These are phyloP conservation scores for Callorhinus ursinus DNA, from an alignment of 2,113 vertebrate genomes.

Conservation along the genomic window DNA sequence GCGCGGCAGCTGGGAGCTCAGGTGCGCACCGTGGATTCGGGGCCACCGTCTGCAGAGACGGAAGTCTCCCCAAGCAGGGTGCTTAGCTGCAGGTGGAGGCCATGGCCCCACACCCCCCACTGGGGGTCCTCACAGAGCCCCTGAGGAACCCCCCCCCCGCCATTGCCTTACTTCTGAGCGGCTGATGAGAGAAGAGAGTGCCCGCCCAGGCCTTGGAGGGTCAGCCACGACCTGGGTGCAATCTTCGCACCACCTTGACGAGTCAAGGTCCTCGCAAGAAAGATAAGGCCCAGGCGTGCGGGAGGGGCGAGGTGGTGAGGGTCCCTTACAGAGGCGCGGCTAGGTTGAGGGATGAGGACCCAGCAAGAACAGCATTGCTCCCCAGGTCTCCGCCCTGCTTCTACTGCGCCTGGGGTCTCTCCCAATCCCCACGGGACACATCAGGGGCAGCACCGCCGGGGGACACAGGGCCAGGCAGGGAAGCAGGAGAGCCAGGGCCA, in stretches of 20 bases:
- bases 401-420: background rate
- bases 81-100: rapidly evolving
- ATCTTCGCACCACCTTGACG: no score
- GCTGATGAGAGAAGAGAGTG: background rate
- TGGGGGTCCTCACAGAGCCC: background rate
- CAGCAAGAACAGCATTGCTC: background rate
- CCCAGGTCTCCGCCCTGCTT: background rate
- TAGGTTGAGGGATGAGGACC: background rate
- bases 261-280: background rate
- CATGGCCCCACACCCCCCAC: rapidly evolving
- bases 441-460: background rate
- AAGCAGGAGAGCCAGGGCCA: rapidly evolving
- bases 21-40: rapidly evolving
- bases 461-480: background rate
- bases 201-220: no score
- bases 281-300: rapidly evolving
- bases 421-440: background rate
- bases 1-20: background rate
- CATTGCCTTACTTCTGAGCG: background rate
- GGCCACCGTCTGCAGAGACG: background rate
- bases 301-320: rapidly evolving
- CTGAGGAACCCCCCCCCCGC: background rate
- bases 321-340: rapidly evolving
- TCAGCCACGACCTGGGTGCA: rapidly evolving
- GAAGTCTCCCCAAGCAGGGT: background rate